A percentile compares a stretch with the other conserved stretches of the same genome.
Evolutionary conservation across 2,888 invertebrate species (phyloP).

Genomic region (Taphrorychus bicolor): DNA sequence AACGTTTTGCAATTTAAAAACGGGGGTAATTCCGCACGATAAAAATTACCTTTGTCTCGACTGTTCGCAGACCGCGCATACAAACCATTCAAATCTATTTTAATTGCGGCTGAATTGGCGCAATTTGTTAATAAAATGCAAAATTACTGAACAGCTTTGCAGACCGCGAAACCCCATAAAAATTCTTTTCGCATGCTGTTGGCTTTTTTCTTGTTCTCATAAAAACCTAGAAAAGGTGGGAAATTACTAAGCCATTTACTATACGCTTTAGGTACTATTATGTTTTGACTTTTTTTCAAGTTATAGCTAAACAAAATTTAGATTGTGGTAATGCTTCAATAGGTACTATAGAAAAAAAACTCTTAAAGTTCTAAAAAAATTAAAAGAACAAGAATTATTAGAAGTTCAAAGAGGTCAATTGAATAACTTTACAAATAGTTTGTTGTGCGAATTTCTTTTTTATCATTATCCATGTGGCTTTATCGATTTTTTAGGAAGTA

Average conservation of each 20-base stretch:
- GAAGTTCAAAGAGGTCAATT: no score
- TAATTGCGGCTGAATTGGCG: slow-evolving; percentile 39
- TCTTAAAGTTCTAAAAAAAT: no score
- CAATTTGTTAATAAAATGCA: slow-evolving; percentile 42
- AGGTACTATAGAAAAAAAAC: no score
- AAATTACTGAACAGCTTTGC: slow-evolving; percentile 26
- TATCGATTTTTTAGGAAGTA: not conserved
- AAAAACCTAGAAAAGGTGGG: not conserved
- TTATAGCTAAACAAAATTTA: no score
- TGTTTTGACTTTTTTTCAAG: no score
- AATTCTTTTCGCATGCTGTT: slow-evolving; percentile 31
- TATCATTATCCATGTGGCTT: not conserved
- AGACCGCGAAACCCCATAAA: slow-evolving; percentile 31
- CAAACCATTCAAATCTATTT: slow-evolving; percentile 40
- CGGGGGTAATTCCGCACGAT: slow-evolving; percentile 39
- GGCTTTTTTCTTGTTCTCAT: not conserved
- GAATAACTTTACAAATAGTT: no score
- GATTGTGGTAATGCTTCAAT: no score
- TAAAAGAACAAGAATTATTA: no score
- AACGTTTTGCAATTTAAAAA: slow-evolving; percentile 14
- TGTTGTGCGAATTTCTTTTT: no score
- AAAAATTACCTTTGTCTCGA: slow-evolving; percentile 39
- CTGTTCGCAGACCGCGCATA: slow-evolving; percentile 25
- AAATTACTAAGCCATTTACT: no score
- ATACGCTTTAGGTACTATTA: no score